Base-by-base conservation (phyloP, 2,113 vertebrate species). In the Saguinus midas region DNA sequence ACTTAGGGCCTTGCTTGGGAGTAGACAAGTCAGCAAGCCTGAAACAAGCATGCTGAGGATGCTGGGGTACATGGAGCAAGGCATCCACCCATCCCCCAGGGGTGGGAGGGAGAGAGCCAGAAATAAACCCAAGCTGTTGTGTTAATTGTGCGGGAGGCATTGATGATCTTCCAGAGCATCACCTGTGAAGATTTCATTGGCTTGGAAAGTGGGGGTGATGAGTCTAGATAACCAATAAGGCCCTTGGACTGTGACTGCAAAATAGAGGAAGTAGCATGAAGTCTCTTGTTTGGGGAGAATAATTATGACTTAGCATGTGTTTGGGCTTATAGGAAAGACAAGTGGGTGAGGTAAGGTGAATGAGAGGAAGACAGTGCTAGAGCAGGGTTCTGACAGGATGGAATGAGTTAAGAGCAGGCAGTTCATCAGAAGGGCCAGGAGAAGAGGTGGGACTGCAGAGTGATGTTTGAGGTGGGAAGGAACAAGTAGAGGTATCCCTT, bases 141-240 rank as follows among this genome's bases (percentile, higher is more conserved):
- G 4, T 16, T n/a, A 3, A 75, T 37, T 29, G 8, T 1, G 0
- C 0, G 2, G 57, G 29, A 83, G 57, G 43, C n/a, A 4, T 18
- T 70, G 43, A 55, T 21, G 23, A 37, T 79, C 61, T 96, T 84
- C 52, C 23, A 18, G n/a, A 87, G 55, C 17, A 48, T 61, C 61
- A 45, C 32, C 48, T 7, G 0, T 78, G 11, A 64, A 10, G 83
- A 64, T 57, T 29, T 70, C 55, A 23, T 52, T 45, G 29, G n/a
- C 7, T 64, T 35, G 3, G 35, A 35, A 29, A 27, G 11, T 43
- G 55, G 73, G 48, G 11, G 35, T 6, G 6, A 20, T 14, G n/a
- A 55, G 3, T 85, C 20, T 50, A 27, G 66, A 43, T 45, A 25
- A 35, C 29, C 45, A 5, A 0, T 90, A 21, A 91, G 40, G 50